These are phyloP conservation scores for Leucoraja ocellata DNA, from an alignment of 2,797 vertebrate species.

Conservation along the genomic window DNA sequence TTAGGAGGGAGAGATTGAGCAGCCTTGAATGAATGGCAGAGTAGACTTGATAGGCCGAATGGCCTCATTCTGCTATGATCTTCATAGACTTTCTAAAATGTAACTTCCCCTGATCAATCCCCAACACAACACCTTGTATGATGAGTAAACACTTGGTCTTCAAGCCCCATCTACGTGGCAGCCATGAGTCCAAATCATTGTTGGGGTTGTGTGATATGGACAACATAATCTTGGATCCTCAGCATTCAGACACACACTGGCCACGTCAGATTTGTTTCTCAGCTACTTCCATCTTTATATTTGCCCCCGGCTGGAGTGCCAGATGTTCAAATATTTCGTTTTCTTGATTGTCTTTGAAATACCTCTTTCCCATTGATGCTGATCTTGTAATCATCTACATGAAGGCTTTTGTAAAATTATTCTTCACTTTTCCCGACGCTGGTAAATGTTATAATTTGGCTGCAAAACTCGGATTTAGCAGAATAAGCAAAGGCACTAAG, in stretches of 20 bases:
- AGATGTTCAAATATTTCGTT: no score
- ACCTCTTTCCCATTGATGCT: background rate
- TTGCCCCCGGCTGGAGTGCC: background rate
- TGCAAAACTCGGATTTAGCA: background rate
- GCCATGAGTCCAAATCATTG: background rate
- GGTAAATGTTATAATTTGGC: background rate
- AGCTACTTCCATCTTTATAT: no score
- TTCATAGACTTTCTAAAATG: background rate
- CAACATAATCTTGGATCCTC: background rate
- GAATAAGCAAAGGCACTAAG: background rate
- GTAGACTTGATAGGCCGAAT: no score
- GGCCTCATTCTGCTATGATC: no score
- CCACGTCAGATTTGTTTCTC: background rate
- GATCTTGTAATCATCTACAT: background rate
- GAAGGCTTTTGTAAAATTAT: background rate
- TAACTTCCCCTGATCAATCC: background rate
- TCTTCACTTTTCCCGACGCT: background rate
- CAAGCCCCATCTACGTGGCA: no score
- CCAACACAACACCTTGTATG: background rate
- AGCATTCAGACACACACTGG: background rate
- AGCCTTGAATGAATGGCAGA: no score
- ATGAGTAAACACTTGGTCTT: background rate
- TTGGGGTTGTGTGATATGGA: background rate
- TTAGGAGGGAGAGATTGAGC: no score
- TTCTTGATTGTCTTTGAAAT: background rate